These are phyloP conservation scores for Malthinus flaveolus DNA, from an alignment of 2,888 invertebrate species.

Conservation along the genomic window DNA sequence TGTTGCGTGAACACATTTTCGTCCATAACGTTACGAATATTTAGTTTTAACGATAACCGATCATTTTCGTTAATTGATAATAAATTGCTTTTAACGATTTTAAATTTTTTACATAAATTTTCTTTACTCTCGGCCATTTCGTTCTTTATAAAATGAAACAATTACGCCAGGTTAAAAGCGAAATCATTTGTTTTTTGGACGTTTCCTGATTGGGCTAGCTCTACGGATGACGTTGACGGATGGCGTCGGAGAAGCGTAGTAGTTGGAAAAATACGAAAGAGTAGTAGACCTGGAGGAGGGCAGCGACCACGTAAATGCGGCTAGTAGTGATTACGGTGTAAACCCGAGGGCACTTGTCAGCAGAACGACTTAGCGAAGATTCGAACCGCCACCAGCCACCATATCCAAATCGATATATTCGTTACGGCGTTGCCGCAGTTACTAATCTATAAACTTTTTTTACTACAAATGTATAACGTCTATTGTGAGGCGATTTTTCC, in stretches of 20 bases:
- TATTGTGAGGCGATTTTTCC: background rate
- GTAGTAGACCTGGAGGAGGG: constrained; percentile 11
- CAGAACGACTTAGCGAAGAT: constrained; percentile 21
- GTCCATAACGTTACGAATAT: no score
- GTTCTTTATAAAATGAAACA: constrained; percentile 27
- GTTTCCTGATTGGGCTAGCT: constrained; percentile 35
- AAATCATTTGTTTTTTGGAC: constrained; percentile 37
- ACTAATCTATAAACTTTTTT: background rate
- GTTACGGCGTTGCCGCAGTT: constrained; percentile 30
- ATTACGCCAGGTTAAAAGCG: constrained; percentile 29
- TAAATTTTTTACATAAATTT: constrained; percentile 6
- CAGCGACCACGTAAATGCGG: constrained; percentile 23
- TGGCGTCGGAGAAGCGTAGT: constrained; percentile 23
- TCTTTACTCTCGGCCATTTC: constrained; percentile 12
- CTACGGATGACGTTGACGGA: constrained; percentile 35
- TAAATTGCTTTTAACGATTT: background rate
- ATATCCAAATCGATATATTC: constrained; percentile 31
- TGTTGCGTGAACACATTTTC: no score
- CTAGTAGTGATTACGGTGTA: constrained; percentile 23
- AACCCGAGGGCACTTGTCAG: constrained; percentile 23
- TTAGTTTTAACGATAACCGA: background rate
- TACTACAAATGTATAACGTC: background rate
- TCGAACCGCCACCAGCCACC: constrained; percentile 11
- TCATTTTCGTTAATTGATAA: background rate
- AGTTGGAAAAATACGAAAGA: constrained; percentile 23